phyloP scores from a whole-genome alignment of 2,888 invertebrate species.

The Pardosa pseudoannulata region DNA sequence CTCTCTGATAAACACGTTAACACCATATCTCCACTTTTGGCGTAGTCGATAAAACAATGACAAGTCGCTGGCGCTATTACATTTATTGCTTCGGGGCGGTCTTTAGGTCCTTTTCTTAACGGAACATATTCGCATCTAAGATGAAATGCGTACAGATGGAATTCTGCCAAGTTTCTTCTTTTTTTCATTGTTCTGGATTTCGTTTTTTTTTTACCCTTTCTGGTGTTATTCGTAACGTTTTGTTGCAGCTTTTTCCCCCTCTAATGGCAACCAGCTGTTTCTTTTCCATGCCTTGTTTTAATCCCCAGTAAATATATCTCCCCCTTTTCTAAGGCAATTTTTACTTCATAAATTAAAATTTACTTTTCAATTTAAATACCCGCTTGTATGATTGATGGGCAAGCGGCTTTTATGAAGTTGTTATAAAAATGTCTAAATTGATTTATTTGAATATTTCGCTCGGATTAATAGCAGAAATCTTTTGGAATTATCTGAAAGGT shows the following conservation, averaged over 20 bases:
- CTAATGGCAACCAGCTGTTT: constrained; percentile 65
- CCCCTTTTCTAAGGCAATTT: too few species aligned
- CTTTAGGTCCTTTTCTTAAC: background rate
- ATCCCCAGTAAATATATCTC: background rate
- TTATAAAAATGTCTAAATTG: too few species aligned
- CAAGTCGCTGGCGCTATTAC: constrained; percentile 49
- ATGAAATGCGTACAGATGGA: constrained; percentile 38
- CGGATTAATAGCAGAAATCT: too few species aligned
- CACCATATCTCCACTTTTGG: background rate
- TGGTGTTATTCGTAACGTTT: constrained; percentile 45
- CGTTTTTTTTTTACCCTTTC: too few species aligned
- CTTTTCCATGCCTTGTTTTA: constrained; percentile 39
- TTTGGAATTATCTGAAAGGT: too few species aligned
- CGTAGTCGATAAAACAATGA: constrained; percentile 62
- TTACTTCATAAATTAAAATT: too few species aligned
- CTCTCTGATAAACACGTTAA: background rate
- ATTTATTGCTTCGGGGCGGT: constrained; percentile 45
- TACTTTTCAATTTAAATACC: too few species aligned
- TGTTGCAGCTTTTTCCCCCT: constrained; percentile 26
- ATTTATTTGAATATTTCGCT: too few species aligned
- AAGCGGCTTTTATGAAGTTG: too few species aligned
- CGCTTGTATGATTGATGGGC: too few species aligned
- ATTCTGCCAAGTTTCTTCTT: constrained; percentile 45
- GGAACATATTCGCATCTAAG: background rate
- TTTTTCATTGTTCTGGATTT: constrained; percentile 10